Evolutionary conservation across 2,797 vertebrate species (phyloP), one percentile per base, ranked within the genome.

Genomic region (Melanitta fusca): DNA sequence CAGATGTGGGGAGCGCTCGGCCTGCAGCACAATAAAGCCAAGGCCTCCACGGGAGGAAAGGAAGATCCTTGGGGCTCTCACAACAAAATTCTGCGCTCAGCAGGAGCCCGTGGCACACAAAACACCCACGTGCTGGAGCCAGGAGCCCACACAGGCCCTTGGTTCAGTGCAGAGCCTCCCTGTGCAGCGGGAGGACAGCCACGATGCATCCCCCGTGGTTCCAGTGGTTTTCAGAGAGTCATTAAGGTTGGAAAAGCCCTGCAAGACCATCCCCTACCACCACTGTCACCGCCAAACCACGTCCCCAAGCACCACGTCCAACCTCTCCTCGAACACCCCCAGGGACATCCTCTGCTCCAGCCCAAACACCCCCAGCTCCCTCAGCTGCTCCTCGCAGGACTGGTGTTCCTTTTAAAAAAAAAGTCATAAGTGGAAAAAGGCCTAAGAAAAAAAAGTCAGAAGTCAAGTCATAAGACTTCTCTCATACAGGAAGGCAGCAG

Each of bases 81-180:
- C 84, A 72, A 53, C 20, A 75, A 57, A 75, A 69, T 3, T 4
- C 27, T 47, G 45, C 21, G 36, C 3, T 7, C n/a, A 17, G 28
- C n/a, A 17, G 28, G 68, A 73, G 30, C 66, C 43, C n/a, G 8
- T 16, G 5, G 6, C 38, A 22, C 12, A 78, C 20, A 22, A 17
- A 30, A 13, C 6, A 64, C 11, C 20, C 7, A 27, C 25, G 7
- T 39, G 17, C 7, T 19, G 43, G 6, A 51, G 7, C 27, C 20
- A 88, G 51, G 32, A 73, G 68, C 24, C 41, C 49, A 38, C 22
- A 7, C 15, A 71, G 60, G 34, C 45, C 30, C 21, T 56, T 32
- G 21, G 21, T 78, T 34, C 4, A 0, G 30, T 5, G 12, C 4
- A 1, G 13, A 47, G 53, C 12, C 4, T 0, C 36, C 19, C 47